phyloP scores from a whole-genome alignment of 2,797 vertebrate species.

The Falco cherrug region DNA sequence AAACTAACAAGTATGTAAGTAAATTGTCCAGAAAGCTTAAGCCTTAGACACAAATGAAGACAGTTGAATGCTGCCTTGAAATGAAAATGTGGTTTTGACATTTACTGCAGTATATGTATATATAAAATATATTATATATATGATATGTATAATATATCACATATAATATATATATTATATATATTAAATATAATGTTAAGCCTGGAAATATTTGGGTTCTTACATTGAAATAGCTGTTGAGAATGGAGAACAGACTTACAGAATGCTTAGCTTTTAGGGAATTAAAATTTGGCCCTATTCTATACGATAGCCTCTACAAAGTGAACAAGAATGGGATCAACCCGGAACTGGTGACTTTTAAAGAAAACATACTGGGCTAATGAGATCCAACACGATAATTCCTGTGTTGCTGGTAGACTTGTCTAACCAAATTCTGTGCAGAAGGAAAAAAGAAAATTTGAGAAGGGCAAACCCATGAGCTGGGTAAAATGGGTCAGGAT shows the following conservation, averaged over 20 bases:
- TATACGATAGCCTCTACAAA: not conserved
- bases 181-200: not conserved
- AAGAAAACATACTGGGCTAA: not conserved
- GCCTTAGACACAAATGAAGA: not conserved
- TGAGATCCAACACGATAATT: not conserved
- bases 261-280: not conserved
- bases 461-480: not conserved
- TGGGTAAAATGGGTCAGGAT: not conserved
- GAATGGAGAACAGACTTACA: not conserved
- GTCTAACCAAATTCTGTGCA: not conserved
- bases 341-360: not conserved
- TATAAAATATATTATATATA: too few relatives aligned
- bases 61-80: not conserved
- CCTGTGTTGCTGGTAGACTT: not conserved
- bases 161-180: too few relatives aligned
- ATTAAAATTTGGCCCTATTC: not conserved
- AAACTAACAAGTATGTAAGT: not conserved
- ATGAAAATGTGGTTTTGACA: not conserved
- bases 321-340: not conserved
- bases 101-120: not conserved
- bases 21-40: not conserved
- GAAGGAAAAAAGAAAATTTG: not conserved
- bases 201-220: not conserved
- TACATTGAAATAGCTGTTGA: not conserved
- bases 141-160: too few relatives aligned